Evolutionary conservation across 1,140 invertebrate species (phyloP), one percentile per base, ranked within the genome.

Genomic region (Hydropsyche tenuis): DNA sequence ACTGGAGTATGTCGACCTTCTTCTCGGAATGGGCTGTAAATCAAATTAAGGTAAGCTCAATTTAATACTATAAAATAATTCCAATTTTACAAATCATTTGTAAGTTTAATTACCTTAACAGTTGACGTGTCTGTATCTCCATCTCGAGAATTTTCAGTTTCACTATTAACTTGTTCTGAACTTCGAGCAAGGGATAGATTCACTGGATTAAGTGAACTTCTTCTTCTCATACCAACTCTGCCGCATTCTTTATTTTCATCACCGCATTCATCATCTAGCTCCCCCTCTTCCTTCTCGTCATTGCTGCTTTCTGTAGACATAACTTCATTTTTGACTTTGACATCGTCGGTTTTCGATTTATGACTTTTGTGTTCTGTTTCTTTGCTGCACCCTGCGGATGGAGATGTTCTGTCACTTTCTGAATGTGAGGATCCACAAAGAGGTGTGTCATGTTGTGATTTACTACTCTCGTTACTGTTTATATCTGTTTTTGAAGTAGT

Each of bases 181-280:
- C 83, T 85, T 77, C 81, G 84, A 70, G 85, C 87, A 20, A 89
- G 79, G 71, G 90, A 91, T 60, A 94, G 85, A 83, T 94, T 94
- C 11, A 94, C 93, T 20, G 92, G 92, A 82, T 93, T 88, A 75
- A 80, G 84, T 68, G 80, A 86, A 80, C 84, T 86, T 65, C 85
- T 81, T 74, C 88, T 84, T 72, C 86, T 82, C 43, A 84, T 84
- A 62, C 87, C 84, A 43, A 87, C 82, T 74, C 88, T 83, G 4
- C 82, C 84, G 42, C 88, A 86, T 18, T 86, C 87, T 77, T 88
- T 87, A 66, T 85, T 83, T 27, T 87, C 85, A 69, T 88, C 87
- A 66, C 85, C 85, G 37, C 84, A 84, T 69, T 89, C 88, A 27
- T 85, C 85, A 14, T 86, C 84, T 51, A 75, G 51, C 22, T 80